Conservation (phyloP, 2,888 invertebrate species). For the Ochropacha duplaris region DNA sequence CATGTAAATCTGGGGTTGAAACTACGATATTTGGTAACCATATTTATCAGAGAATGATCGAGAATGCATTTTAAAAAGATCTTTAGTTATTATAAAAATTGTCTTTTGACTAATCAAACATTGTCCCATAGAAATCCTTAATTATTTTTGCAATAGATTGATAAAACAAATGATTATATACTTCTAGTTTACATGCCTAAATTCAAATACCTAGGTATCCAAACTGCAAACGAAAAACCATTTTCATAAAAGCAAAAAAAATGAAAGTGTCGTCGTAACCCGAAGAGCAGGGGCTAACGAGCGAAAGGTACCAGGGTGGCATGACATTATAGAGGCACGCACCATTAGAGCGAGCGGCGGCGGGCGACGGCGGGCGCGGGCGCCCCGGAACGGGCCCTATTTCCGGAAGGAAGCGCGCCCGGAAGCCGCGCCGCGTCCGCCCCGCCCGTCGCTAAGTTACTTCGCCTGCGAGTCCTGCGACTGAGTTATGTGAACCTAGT, state of each 20-base stretch:
- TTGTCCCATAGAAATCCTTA: too few species aligned
- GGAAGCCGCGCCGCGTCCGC: constrained; percentile 72
- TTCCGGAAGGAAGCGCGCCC: constrained; percentile 77
- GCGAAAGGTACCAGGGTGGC: constrained; percentile 66
- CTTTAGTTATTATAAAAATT: too few species aligned
- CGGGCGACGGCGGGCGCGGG: constrained; percentile 31
- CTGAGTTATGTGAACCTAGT: constrained; percentile 59
- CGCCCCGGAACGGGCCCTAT: constrained; percentile 74
- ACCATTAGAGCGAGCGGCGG: constrained; percentile 54
- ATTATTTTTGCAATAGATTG: too few species aligned
- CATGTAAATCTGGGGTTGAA: too few species aligned
- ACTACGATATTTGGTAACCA: too few species aligned
- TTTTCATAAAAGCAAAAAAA: constrained; percentile 21
- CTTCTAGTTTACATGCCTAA: too few species aligned
- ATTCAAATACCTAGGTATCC: too few species aligned
- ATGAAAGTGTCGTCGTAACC: constrained; percentile 26
- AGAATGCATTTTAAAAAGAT: too few species aligned
- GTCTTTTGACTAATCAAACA: too few species aligned
- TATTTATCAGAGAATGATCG: too few species aligned
- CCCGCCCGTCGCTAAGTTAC: constrained; percentile 51
- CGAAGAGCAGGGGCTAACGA: constrained; percentile 55
- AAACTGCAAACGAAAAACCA: constrained; percentile 22
- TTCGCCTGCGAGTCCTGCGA: constrained; percentile 45
- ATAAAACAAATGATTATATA: too few species aligned
- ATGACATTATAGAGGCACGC: constrained; percentile 73